Evolutionary conservation across 1,140 invertebrate genomes (phyloP).

Genomic region (Ruditapes philippinarum): DNA sequence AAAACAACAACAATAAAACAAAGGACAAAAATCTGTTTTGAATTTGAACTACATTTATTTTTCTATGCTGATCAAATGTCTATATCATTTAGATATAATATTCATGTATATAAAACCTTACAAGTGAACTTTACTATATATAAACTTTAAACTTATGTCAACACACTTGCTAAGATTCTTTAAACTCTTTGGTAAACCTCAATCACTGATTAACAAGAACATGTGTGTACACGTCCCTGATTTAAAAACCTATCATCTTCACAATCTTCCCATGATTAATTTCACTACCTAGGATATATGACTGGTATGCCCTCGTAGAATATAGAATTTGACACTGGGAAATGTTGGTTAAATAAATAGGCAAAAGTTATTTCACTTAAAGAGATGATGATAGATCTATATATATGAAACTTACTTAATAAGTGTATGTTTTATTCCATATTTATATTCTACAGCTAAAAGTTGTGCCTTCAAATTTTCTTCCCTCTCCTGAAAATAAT

Average conservation of each 20-base stretch:
- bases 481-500: conserved; percentile 74
- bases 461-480: conserved; percentile 70
- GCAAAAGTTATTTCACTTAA: too few relatives aligned
- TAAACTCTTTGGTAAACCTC: conserved; percentile 16
- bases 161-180: conserved; percentile 33
- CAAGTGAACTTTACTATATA: neutral
- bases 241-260: neutral
- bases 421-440: conserved; percentile 74
- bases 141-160: neutral
- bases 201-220: conserved; percentile 15
- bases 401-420: conserved; percentile 76
- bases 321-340: too few relatives aligned
- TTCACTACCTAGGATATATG: too few relatives aligned
- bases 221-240: neutral
- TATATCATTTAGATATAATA: too few relatives aligned
- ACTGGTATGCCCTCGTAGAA: too few relatives aligned
- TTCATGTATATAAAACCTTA: too few relatives aligned
- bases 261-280: neutral
- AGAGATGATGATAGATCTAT: too few relatives aligned
- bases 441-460: conserved; percentile 72
- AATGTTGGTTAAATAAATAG: too few relatives aligned
- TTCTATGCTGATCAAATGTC: too few relatives aligned
- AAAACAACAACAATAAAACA: too few relatives aligned
- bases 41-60: too few relatives aligned
- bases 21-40: too few relatives aligned